Conservation (phyloP, 1,140 invertebrate species). For the Linepithema humile region DNA sequence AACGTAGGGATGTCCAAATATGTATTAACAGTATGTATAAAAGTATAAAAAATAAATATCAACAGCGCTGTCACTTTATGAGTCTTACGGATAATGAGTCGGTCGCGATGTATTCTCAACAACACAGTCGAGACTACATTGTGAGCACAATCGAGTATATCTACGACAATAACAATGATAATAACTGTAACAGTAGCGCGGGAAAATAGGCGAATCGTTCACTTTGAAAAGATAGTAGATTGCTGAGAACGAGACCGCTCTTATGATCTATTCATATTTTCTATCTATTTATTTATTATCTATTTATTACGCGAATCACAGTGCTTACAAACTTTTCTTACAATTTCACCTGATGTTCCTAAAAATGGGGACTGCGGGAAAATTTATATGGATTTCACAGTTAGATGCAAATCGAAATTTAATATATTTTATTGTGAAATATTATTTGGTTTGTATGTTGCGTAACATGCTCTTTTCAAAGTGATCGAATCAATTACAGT, state of each 20-base stretch:
- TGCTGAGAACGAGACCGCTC: neutral
- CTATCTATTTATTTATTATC: neutral
- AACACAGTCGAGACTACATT: neutral
- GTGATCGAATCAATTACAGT: neutral
- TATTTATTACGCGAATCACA: conserved; percentile 18
- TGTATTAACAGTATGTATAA: conserved; percentile 72
- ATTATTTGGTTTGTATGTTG: neutral
- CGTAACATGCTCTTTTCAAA: neutral
- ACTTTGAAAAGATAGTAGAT: conserved; percentile 1
- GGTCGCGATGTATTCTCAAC: conserved; percentile 9
- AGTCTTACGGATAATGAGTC: conserved; percentile 56
- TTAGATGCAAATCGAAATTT: neutral
- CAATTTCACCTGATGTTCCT: neutral
- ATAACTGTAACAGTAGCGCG: conserved; percentile 24
- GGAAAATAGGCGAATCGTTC: conserved; percentile 15
- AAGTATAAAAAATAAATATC: conserved; percentile 78
- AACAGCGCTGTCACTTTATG: conserved; percentile 45
- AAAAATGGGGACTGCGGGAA: neutral
- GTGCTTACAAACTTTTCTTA: conserved; percentile 5
- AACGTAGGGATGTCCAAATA: conserved; percentile 49
- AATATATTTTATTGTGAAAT: neutral
- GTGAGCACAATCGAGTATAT: neutral
- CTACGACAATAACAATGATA: conserved; percentile 7
- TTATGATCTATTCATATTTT: neutral
- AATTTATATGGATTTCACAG: neutral